Conservation (phyloP, 2,797 vertebrate species). For the Orientallactaga sibirica region DNA sequence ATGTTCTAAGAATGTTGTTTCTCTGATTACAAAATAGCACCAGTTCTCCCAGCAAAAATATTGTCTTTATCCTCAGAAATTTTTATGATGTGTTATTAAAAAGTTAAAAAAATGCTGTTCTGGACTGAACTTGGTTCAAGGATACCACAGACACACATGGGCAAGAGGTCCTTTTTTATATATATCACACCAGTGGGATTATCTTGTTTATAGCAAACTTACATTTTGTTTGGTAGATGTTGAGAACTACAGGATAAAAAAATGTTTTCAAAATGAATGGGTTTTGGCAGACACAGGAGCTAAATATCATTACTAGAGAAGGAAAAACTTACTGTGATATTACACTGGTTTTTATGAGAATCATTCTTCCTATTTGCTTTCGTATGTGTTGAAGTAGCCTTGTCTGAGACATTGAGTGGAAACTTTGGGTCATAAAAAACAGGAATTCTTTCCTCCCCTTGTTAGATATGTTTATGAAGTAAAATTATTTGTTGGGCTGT, state of each 20-base stretch:
- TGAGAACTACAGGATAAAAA: slow-evolving; percentile 60
- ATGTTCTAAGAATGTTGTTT: not conserved
- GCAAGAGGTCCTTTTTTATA: not conserved
- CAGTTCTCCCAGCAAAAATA: not conserved
- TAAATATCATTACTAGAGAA: slow-evolving; percentile 77
- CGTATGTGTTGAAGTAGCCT: slow-evolving; percentile 73
- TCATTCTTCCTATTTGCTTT: slow-evolving; percentile 78
- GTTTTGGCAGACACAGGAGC: slow-evolving; percentile 20
- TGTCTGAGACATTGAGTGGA: slow-evolving; percentile 80
- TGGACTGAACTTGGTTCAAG: slow-evolving; percentile 20
- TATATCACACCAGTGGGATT: not conserved
- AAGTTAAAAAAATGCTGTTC: not conserved
- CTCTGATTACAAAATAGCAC: not conserved
- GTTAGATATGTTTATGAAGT: slow-evolving; percentile 84
- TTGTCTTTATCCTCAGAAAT: not conserved
- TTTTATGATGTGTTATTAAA: slow-evolving; percentile 17
- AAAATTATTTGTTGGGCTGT: slow-evolving; percentile 79
- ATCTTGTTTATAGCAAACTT: slow-evolving; percentile 25
- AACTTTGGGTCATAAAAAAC: slow-evolving; percentile 84
- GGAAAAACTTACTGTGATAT: slow-evolving; percentile 78
- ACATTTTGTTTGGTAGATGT: slow-evolving; percentile 73
- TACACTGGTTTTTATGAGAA: slow-evolving; percentile 81
- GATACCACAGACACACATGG: not conserved
- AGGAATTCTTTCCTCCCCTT: slow-evolving; percentile 79
- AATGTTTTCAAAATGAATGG: slow-evolving; percentile 59